Evolutionary conservation across 2,113 vertebrate genomes (phyloP).

Genomic region (Periophthalmodon schlosseri): DNA sequence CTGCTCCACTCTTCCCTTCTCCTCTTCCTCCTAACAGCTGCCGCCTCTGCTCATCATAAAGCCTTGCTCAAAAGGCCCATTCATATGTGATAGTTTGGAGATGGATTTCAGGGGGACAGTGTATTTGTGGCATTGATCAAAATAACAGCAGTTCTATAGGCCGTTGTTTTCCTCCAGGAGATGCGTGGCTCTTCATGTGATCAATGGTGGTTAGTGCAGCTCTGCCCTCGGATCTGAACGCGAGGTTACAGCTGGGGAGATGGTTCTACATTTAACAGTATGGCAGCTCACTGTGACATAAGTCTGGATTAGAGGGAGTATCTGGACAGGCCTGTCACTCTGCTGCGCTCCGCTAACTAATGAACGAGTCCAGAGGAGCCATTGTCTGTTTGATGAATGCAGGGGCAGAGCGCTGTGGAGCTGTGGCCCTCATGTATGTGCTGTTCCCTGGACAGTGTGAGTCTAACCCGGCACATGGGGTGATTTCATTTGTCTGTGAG

Average conservation of each 20-base stretch:
- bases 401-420: conserved; percentile 47
- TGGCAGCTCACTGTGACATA: conserved; percentile 65
- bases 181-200: conserved; percentile 25
- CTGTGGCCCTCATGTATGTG: conserved; percentile 43
- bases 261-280: conserved; percentile 64
- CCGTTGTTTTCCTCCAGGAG: conserved; percentile 19
- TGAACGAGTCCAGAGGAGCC: conserved; percentile 68
- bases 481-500: conserved; percentile 72
- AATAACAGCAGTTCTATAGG: conserved; percentile 7
- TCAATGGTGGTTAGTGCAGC: conserved; percentile 35
- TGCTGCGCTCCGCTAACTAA: conserved; percentile 66
- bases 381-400: conserved; percentile 66
- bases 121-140: conserved; percentile 25
- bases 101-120: conserved; percentile 13
- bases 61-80: conserved; percentile 3
- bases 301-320: conserved; percentile 69
- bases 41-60: neutral
- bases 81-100: conserved; percentile 14
- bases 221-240: conserved; percentile 48
- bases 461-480: conserved; percentile 50
- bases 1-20: conserved; percentile 43
- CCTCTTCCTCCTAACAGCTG: conserved; percentile 18
- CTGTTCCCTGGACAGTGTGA: conserved; percentile 40
- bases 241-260: conserved; percentile 64
- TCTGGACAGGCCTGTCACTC: conserved; percentile 66